Evolutionary conservation across 1,140 invertebrate genomes (phyloP).

Genomic region (Odontomachus brunneus): DNA sequence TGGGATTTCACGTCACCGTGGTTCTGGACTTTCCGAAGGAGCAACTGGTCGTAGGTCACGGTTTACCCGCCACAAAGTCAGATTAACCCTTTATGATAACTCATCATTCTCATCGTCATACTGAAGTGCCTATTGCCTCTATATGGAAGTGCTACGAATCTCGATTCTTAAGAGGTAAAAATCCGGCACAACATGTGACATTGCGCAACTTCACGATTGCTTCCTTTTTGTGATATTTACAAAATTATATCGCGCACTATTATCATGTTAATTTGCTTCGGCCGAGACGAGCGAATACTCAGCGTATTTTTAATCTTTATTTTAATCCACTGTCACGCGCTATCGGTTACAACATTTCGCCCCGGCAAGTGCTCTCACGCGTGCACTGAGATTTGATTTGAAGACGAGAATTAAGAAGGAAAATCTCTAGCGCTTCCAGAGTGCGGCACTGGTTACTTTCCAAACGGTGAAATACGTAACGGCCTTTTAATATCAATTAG

Average conservation of each 20-base stretch:
- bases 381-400: slow-evolving; percentile 6
- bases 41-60: slow-evolving; percentile 90
- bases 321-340: slow-evolving; percentile 2
- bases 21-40: slow-evolving; percentile 94
- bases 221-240: slow-evolving; percentile 47
- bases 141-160: slow-evolving; percentile 69
- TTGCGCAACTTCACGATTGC: slow-evolving; percentile 22
- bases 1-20: slow-evolving; percentile 95
- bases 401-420: slow-evolving; percentile 23
- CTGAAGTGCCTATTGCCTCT: slow-evolving; percentile 82
- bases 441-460: slow-evolving; percentile 74
- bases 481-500: slow-evolving; percentile 77
- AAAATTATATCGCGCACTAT: slow-evolving; percentile 18
- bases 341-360: slow-evolving; percentile 16
- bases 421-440: slow-evolving; percentile 72
- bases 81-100: slow-evolving; percentile 80
- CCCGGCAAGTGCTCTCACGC: slow-evolving; percentile 8
- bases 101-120: slow-evolving; percentile 72
- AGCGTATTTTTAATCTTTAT: slow-evolving; percentile 17
- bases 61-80: slow-evolving; percentile 80
- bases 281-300: background rate
- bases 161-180: slow-evolving; percentile 57
- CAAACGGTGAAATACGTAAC: slow-evolving; percentile 77
- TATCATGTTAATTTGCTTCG: slow-evolving; percentile 7
- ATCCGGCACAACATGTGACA: slow-evolving; percentile 23